Conservation (phyloP, 2,113 vertebrate species). For the Thalassarche chlororhynchos region DNA sequence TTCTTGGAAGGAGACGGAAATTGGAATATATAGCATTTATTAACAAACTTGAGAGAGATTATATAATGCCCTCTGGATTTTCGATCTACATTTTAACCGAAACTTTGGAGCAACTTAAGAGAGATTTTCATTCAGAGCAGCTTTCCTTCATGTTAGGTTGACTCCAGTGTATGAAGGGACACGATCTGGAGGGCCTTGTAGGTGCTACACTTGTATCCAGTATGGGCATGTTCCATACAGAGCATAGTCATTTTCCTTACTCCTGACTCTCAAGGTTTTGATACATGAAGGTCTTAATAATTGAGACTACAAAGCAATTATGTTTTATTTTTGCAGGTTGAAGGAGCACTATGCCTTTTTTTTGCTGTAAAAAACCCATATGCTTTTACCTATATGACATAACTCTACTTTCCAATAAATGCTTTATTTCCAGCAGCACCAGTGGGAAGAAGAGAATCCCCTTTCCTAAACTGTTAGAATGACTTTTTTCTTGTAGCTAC, state of each 20-base stretch:
- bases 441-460: background rate
- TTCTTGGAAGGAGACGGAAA: background rate
- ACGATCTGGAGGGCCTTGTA: rapidly evolving
- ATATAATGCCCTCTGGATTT: background rate
- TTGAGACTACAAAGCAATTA: background rate
- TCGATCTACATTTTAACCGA: background rate
- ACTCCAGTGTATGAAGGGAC: background rate
- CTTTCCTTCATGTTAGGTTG: background rate
- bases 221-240: background rate
- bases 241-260: background rate
- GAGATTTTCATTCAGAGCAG: background rate
- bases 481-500: background rate
- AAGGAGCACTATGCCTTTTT: background rate
- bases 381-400: background rate
- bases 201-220: background rate
- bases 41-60: background rate
- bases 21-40: background rate
- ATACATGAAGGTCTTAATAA: background rate
- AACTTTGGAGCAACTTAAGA: background rate
- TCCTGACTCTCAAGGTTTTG: background rate
- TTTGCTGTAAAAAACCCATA: background rate
- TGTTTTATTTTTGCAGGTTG: background rate
- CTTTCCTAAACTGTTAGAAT: background rate
- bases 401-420: conserved; percentile 10
- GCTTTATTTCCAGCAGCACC: background rate